phyloP scores from a whole-genome alignment of 1,140 invertebrate species.

The Oryctes rhinoceros region DNA sequence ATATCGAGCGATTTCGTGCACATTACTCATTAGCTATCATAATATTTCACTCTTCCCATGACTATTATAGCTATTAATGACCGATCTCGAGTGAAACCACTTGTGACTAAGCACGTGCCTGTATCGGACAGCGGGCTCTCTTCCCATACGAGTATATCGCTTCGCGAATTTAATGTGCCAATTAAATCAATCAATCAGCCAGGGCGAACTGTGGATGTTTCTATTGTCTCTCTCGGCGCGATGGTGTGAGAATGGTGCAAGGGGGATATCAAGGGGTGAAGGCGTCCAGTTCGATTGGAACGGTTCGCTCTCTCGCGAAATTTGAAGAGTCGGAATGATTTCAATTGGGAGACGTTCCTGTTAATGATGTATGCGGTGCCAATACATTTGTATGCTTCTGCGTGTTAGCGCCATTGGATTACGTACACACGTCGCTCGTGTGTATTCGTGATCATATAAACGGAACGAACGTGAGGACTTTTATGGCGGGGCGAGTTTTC shows the following conservation, averaged over 20 bases:
- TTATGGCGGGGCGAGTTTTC: slow-evolving; percentile 16
- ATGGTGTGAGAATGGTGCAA: background rate
- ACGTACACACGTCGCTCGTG: background rate
- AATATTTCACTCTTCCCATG: background rate
- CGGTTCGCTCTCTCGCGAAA: slow-evolving; percentile 16
- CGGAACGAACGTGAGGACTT: slow-evolving; percentile 11
- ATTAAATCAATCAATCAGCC: slow-evolving; percentile 15
- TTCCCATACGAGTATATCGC: slow-evolving; percentile 13
- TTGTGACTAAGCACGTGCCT: background rate
- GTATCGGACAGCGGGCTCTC: background rate
- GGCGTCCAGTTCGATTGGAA: slow-evolving; percentile 2
- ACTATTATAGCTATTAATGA: background rate
- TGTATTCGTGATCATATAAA: background rate
- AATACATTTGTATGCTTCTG: background rate
- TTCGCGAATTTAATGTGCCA: slow-evolving; percentile 4
- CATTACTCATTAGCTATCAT: background rate
- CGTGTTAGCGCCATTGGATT: background rate
- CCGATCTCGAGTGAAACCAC: slow-evolving; percentile 12
- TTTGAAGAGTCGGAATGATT: slow-evolving; percentile 10
- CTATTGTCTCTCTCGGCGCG: slow-evolving; percentile 15
- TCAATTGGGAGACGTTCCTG: slow-evolving; percentile 4
- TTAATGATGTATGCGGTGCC: slow-evolving; percentile 10
- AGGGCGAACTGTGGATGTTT: background rate
- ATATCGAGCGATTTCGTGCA: too few species aligned
- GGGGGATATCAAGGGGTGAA: background rate